These are phyloP conservation scores for Amphimedon queenslandica DNA, from an alignment of 37 sponge, comb jelly and placozoan species.

Conservation along the genomic window DNA sequence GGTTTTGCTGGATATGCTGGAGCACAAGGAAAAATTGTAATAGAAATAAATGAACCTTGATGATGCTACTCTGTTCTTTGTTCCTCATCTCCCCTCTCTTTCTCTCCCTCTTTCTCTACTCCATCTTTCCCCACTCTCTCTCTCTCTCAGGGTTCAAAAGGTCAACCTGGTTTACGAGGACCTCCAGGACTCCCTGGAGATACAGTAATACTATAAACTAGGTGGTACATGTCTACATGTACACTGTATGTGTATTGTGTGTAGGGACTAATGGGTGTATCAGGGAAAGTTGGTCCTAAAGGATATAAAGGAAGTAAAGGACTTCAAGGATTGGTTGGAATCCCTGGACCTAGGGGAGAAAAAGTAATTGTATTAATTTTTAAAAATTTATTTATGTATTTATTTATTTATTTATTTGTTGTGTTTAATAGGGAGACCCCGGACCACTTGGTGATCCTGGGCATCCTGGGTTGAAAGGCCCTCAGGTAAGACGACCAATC, in stretches of 20 bases:
- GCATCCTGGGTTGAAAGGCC: slow-evolving; percentile 22
- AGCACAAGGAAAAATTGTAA: slow-evolving; percentile 3
- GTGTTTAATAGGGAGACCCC: slow-evolving; percentile 22
- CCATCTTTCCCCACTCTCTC: not conserved
- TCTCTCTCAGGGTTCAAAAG: slow-evolving; percentile 15
- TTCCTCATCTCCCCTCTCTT: not conserved
- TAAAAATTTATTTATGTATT: not conserved
- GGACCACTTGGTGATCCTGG: slow-evolving; percentile 34
- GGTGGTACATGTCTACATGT: not conserved
- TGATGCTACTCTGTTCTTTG: not conserved
- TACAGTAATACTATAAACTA: slow-evolving; percentile 44
- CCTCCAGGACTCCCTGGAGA: slow-evolving; percentile 48
- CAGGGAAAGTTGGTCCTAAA: slow-evolving; percentile 8
- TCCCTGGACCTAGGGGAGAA: slow-evolving; percentile 24
- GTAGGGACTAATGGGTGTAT: slow-evolving; percentile 39
- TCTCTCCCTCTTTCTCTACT: not conserved
- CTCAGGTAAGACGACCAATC: too few relatives aligned
- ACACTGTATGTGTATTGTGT: not conserved
- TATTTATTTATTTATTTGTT: not conserved
- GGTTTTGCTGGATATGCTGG: not conserved
- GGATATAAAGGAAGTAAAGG: slow-evolving; percentile 48
- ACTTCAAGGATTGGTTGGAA: slow-evolving; percentile 15
- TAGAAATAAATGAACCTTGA: too few relatives aligned
- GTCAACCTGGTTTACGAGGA: slow-evolving; percentile 23
- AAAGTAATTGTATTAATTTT: not conserved